These are phyloP conservation scores for Talpa occidentalis DNA, from an alignment of 2,113 vertebrate genomes.

Conservation along the genomic window DNA sequence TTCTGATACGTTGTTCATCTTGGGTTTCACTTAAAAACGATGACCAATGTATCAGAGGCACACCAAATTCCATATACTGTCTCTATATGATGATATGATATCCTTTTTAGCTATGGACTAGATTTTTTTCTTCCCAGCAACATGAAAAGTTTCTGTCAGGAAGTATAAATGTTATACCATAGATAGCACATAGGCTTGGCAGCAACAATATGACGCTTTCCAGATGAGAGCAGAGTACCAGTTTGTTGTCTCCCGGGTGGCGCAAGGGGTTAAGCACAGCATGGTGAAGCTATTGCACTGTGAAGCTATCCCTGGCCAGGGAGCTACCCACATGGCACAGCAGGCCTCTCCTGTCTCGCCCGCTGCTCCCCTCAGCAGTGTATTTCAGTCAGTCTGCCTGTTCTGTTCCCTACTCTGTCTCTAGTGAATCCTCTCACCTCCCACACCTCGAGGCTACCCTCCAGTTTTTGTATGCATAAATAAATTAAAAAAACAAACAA, in stretches of 20 bases:
- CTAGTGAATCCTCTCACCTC: no score
- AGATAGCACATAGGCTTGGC: neutral
- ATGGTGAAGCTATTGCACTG: no score
- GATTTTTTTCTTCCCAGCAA: neutral
- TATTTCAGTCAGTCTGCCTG: no score
- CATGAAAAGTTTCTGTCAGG: neutral
- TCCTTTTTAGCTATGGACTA: neutral
- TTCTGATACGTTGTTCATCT: neutral
- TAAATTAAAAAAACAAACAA: no score
- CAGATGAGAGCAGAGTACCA: neutral
- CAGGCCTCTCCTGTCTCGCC: no score
- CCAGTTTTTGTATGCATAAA: no score
- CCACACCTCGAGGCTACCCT: no score
- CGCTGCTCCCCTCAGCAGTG: no score
- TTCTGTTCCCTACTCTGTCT: no score
- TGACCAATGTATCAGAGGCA: neutral
- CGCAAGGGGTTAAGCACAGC: no score
- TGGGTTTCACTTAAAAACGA: conserved; percentile 30
- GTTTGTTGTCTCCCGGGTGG: neutral
- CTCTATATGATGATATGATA: neutral
- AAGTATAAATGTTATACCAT: neutral
- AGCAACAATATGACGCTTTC: neutral
- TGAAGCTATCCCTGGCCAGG: no score
- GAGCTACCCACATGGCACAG: no score
- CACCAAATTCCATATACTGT: conserved; percentile 13